phyloP scores from a whole-genome alignment of 2,113 vertebrate species.

The Cyanoderma ruficeps region DNA sequence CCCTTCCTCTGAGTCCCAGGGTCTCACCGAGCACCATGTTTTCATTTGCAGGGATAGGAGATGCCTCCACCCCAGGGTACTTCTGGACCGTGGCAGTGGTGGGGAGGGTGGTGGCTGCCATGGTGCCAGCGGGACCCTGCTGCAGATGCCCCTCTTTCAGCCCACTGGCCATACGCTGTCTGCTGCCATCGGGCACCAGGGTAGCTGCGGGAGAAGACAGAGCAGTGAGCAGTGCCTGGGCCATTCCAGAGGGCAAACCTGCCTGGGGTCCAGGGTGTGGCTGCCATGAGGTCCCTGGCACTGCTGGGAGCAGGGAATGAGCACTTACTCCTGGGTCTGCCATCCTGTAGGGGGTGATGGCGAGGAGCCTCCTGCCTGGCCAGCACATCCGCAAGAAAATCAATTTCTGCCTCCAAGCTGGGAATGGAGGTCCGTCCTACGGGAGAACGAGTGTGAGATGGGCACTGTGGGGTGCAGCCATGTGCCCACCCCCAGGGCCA shows the following conservation, averaged over 20 bases:
- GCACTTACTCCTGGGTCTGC: constrained; percentile 60
- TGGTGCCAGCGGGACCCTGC: accelerated
- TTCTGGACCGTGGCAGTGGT: constrained; percentile 45
- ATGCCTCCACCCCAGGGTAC: constrained; percentile 60
- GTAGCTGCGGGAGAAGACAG: background rate
- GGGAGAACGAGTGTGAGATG: accelerated
- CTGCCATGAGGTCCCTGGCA: accelerated
- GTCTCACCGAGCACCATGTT: constrained; percentile 79
- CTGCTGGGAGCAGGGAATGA: background rate
- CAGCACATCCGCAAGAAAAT: constrained; percentile 83
- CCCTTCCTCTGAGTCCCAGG: background rate
- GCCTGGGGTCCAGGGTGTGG: background rate
- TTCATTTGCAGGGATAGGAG: constrained; percentile 62
- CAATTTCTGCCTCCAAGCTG: constrained; percentile 86
- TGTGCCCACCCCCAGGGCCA: accelerated
- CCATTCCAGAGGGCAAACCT: background rate
- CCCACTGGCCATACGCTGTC: background rate
- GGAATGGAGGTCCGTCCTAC: constrained; percentile 17
- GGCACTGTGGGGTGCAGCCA: accelerated
- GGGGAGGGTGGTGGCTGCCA: background rate
- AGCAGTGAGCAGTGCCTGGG: accelerated
- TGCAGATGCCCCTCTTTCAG: background rate
- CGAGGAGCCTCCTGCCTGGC: constrained; percentile 70
- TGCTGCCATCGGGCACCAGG: accelerated
- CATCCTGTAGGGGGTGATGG: constrained; percentile 46